A percentile compares a stretch with the other conserved stretches of the same genome.
Conservation (phyloP, 2,888 invertebrate genomes). For the Epinotia ramella region DNA sequence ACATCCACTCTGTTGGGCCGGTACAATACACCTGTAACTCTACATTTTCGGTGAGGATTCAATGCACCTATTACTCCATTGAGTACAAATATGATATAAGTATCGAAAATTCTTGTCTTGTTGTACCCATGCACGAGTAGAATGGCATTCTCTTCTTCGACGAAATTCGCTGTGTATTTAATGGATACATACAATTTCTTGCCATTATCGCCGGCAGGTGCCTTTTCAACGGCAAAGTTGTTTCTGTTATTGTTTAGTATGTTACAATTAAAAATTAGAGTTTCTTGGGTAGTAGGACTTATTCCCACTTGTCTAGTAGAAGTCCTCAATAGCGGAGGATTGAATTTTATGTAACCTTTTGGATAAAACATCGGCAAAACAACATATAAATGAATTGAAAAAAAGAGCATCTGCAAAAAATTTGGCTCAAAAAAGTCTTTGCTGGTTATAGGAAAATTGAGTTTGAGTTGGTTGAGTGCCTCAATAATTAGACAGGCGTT, state of each 20-base stretch:
- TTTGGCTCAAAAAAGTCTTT: constrained; percentile 82
- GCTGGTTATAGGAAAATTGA: constrained; percentile 84
- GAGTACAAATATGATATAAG: constrained; percentile 72
- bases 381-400: constrained; percentile 83
- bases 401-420: constrained; percentile 85
- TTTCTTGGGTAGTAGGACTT: constrained; percentile 72
- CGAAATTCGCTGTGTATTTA: constrained; percentile 75
- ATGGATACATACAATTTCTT: constrained; percentile 72
- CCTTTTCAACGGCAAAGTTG: constrained; percentile 73
- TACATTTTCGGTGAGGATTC: constrained; percentile 71
- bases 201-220: constrained; percentile 63
- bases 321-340: constrained; percentile 76
- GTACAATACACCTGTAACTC: constrained; percentile 74
- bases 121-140: constrained; percentile 77
- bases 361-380: constrained; percentile 82
- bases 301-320: constrained; percentile 71
- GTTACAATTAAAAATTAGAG: constrained; percentile 66
- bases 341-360: constrained; percentile 73
- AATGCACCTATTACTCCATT: constrained; percentile 65
- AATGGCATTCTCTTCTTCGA: constrained; percentile 64
- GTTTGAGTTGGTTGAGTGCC: constrained; percentile 81
- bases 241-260: constrained; percentile 69
- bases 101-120: constrained; percentile 79
- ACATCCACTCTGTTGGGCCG: constrained; percentile 74
- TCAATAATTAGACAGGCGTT: constrained; percentile 85